Conservation (phyloP, 2,797 vertebrate species). For the Myotis findleyi region DNA sequence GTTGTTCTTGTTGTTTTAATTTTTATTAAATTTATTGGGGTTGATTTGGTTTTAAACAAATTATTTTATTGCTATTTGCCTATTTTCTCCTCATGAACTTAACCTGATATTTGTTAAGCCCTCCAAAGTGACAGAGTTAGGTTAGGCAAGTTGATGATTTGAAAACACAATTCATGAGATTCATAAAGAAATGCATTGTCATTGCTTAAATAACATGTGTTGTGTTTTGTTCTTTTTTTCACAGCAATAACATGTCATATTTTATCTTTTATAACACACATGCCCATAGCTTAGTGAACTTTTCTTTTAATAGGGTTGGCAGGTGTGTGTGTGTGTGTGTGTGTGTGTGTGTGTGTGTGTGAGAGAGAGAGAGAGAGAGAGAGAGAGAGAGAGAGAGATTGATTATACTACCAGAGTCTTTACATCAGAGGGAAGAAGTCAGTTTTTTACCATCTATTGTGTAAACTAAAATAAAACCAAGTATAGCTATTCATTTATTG, state of each 20-base stretch:
- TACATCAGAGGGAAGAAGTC: background rate
- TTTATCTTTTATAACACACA: background rate
- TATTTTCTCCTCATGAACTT: background rate
- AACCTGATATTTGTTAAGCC: conserved; percentile 34
- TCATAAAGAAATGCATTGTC: background rate
- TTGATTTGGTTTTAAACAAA: conserved; percentile 41
- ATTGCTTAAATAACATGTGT: conserved; percentile 7
- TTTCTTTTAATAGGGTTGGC: conserved; percentile 1
- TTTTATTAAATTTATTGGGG: background rate
- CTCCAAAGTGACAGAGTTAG: background rate
- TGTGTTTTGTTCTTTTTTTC: background rate
- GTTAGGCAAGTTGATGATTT: background rate
- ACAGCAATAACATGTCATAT: background rate
- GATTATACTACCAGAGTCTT: background rate
- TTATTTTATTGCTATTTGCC: background rate
- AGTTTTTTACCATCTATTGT: background rate
- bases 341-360: background rate
- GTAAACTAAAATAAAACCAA: conserved; percentile 9
- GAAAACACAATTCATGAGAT: conserved; percentile 24
- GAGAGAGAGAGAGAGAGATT: no score
- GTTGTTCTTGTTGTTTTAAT: background rate
- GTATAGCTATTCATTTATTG: background rate
- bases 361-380: background rate
- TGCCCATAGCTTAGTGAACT: background rate
- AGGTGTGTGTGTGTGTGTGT: background rate